phyloP scores from a whole-genome alignment of 1,140 invertebrate species.

The Papilio glaucus region DNA sequence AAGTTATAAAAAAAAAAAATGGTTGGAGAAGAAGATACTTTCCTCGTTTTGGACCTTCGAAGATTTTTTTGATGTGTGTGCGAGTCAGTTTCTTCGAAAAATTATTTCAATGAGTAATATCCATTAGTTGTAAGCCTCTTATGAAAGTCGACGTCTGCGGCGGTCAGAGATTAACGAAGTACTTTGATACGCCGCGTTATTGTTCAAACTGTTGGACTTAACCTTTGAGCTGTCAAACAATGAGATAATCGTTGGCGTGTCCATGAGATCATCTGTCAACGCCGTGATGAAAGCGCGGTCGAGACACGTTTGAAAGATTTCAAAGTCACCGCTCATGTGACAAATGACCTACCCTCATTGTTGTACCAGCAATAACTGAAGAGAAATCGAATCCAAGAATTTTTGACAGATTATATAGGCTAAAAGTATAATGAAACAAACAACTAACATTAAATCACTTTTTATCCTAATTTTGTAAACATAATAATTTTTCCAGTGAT shows the following conservation, averaged over 20 bases:
- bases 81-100: constrained; percentile 33
- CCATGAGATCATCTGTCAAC: constrained; percentile 73
- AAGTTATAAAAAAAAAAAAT: too few relatives aligned
- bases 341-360: constrained; percentile 62
- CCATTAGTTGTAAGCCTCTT: constrained; percentile 6
- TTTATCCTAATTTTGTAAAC: neutral
- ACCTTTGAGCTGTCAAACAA: constrained; percentile 68
- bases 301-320: constrained; percentile 42
- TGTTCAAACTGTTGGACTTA: constrained; percentile 56
- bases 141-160: neutral
- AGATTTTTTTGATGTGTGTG: too few relatives aligned
- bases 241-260: constrained; percentile 69
- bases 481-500: too few relatives aligned
- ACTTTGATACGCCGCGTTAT: constrained; percentile 66
- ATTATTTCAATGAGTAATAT: neutral
- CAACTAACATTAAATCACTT: neutral
- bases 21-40: too few relatives aligned
- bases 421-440: neutral
- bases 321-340: constrained; percentile 59
- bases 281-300: constrained; percentile 63
- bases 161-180: constrained; percentile 22
- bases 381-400: neutral
- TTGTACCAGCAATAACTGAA: constrained; percentile 44
- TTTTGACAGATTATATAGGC: neutral
- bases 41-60: too few relatives aligned